Percentiles rank a stretch among this genome's conserved stretches.
phyloP scores from a whole-genome alignment of 2,113 vertebrate genomes.

The Varanus salvator region DNA sequence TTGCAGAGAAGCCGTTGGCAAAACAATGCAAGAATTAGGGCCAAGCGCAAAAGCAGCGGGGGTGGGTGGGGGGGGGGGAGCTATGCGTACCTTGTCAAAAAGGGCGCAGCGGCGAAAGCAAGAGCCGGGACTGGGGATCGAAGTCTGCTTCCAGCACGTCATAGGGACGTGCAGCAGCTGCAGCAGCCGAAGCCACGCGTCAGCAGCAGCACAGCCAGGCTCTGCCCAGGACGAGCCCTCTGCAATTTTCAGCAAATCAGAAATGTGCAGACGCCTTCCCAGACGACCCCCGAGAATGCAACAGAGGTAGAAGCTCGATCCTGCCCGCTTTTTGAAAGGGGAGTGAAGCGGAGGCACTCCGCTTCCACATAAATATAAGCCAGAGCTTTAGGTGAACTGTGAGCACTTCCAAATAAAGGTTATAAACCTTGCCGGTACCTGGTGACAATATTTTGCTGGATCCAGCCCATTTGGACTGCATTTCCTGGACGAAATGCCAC shows the following conservation, averaged over 20 bases:
- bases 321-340: background rate
- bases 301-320: background rate
- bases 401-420: background rate
- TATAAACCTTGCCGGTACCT: background rate
- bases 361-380: background rate
- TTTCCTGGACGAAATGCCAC: background rate
- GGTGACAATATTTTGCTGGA: background rate
- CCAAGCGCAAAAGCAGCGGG: too few species aligned
- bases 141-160: conserved; percentile 7
- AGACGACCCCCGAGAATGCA: conserved; percentile 20
- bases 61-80: background rate
- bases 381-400: background rate
- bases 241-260: conserved; percentile 52
- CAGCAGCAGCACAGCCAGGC: conserved; percentile 47
- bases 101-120: background rate
- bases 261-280: conserved; percentile 38
- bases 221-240: conserved; percentile 54
- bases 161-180: conserved; percentile 45
- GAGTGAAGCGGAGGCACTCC: background rate
- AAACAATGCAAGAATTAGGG: background rate
- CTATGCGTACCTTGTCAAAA: conserved; percentile 12
- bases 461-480: background rate
- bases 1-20: background rate
- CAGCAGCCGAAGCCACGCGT: conserved; percentile 56
- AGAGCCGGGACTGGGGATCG: background rate